Evolutionary conservation across 2,888 invertebrate species (phyloP).

Genomic region (Lithophane semibrunnea): DNA sequence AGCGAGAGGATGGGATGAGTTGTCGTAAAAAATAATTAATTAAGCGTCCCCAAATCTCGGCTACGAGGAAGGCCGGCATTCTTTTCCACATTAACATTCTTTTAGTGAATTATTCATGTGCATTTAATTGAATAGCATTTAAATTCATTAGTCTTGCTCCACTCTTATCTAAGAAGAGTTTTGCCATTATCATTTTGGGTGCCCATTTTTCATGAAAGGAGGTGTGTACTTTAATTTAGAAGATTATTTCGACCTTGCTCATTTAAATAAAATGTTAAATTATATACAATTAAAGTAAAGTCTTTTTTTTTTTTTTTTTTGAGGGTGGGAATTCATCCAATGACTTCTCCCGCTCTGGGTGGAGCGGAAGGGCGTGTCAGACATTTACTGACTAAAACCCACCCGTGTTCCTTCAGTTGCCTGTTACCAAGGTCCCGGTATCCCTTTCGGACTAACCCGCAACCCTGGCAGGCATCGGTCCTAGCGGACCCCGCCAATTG

Average conservation of each 20-base stretch:
- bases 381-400: too few species aligned
- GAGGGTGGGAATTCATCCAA: too few species aligned
- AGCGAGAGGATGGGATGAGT: conserved; percentile 58
- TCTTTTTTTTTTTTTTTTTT: too few species aligned
- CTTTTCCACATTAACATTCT: conserved; percentile 85
- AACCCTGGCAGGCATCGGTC: too few species aligned
- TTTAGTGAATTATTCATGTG: conserved; percentile 88
- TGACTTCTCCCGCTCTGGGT: too few species aligned
- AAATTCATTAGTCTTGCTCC: conserved; percentile 83
- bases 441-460: too few species aligned
- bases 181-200: conserved; percentile 66
- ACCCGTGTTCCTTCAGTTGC: too few species aligned
- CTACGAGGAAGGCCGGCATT: conserved; percentile 79
- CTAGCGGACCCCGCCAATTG: too few species aligned
- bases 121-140: conserved; percentile 88
- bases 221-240: conserved; percentile 45
- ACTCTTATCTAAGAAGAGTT: conserved; percentile 67
- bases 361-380: too few species aligned
- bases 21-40: conserved; percentile 81
- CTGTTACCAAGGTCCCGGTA: too few species aligned
- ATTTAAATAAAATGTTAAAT: conserved; percentile 7
- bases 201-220: conserved; percentile 63
- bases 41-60: conserved; percentile 80
- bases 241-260: conserved; percentile 15
- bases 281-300: not conserved